phyloP scores from a whole-genome alignment of 2,113 vertebrate genomes.

The Nasalis larvatus region DNA sequence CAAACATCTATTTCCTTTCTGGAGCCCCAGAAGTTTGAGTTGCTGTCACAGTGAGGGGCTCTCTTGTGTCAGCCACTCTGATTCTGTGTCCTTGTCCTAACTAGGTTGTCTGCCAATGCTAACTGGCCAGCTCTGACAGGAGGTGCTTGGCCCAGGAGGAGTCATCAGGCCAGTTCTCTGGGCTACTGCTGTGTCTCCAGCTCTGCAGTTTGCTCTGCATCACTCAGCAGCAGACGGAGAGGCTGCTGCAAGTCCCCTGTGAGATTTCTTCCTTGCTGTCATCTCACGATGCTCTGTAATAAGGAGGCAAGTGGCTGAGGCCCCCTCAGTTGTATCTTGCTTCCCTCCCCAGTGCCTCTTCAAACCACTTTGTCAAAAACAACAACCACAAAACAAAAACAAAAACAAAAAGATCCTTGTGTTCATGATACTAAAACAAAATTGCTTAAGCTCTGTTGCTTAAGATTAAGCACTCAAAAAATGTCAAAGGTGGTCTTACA shows the following conservation, averaged over 20 bases:
- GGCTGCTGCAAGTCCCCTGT: background rate
- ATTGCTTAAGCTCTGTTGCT: background rate
- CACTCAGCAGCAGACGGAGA: background rate
- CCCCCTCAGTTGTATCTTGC: background rate
- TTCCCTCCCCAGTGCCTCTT: background rate
- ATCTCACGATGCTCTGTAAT: background rate
- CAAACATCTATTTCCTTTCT: constrained; percentile 31
- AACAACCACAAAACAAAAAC: background rate
- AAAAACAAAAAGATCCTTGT: background rate
- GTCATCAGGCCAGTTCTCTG: background rate
- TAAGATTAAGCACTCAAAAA: background rate
- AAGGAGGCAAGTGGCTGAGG: background rate
- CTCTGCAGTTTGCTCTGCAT: background rate
- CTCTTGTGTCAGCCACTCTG: background rate
- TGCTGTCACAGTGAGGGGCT: background rate
- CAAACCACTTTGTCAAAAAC: background rate
- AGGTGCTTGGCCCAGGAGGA: background rate
- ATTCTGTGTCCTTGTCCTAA: background rate
- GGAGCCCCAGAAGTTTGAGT: background rate
- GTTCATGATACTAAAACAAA: background rate
- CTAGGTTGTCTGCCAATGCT: background rate
- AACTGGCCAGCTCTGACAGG: background rate
- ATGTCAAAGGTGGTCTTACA: background rate
- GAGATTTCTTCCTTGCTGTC: too few species aligned
- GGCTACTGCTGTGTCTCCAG: background rate